Base-by-base conservation (phyloP, 2,113 vertebrate genomes). In the Alectura lathami region DNA sequence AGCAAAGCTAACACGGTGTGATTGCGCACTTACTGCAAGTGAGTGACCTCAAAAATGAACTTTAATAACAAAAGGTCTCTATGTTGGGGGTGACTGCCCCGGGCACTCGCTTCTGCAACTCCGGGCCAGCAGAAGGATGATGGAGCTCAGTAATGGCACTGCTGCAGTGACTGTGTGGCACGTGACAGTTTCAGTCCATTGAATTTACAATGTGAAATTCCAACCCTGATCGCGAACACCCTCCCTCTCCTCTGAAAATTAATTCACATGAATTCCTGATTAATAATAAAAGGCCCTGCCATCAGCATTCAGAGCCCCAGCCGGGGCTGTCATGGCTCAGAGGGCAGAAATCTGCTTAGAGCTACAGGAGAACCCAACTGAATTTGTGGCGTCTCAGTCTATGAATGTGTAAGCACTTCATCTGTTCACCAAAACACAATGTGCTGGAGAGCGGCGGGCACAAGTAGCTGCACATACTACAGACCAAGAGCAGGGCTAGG, bases 351-450 rank as follows among this genome's bases (percentile, higher is more conserved):
- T 98, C 98, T 98, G 98, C 98, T 98, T 92, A 95, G 98, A 96
- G 98, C 95, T 97, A 87, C 81, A 91, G 89, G 84, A 98, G 98
- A 98, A 95, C 98, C 98, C 98, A 97, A 96, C 97, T 98, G 97
- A 98, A 98, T 98, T 98, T 97, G 81, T 77, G 85, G 96, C 63
- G 98, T 98, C 98, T 98, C 98, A 98, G 98, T 98, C 98, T 98
- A 98, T 98, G 98, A 98, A 98, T 98, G 97, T 83, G 96, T 98
- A 98, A 98, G 97, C 98, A 97, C 97, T 98, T 98, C 97, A 98
- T 98, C 97, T 98, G 98, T 95, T 98, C 96, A 83, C 79, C 86
- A 75, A 68, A 91, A 95, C 81, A 97, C 94, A 93, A 63, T 43
- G 88, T 91, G 91, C 83, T 92, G 95, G 75, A 96, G 92, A 95